Base-by-base conservation (phyloP, 1,140 invertebrate species). In the Drosophila tropicalis region DNA sequence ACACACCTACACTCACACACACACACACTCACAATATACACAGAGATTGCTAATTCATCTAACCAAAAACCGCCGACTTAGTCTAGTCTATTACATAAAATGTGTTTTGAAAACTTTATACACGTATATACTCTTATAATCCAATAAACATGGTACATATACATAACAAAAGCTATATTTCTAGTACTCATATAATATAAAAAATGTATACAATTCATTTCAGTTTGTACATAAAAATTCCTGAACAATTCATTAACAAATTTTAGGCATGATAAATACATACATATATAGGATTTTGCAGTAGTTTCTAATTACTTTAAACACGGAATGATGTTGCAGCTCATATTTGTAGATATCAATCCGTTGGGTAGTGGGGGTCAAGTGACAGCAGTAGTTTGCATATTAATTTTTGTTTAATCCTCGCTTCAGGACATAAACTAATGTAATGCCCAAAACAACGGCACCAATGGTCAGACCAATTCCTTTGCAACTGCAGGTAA, bases 361-460 rank as follows among this genome's bases (percentile, higher is more conserved):
- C 44, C 44, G 17, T 22, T 0, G 10, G 0, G 4, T 25, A 25
- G 25, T 25, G n/a, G n/a, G n/a, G n/a, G 2, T 25, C 25, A 25
- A 25, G 25, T 25, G 15, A 10, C 47, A 65, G 41, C 9, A 17
- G 9, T 5, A 19, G 41, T 36, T 36, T 34, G 57, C 17, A 7
- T 13, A 25, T 63, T 51, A 87, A n/a, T 79, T 87, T 32, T 62
- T 76, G 66, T 57, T 67, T 17, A 62, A 17, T 61, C 84, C 84
- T 32, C 85, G 80, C n/a, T 73, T 77, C 25, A 90, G 56, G 22
- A 71, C 58, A 72, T 84, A 90, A 44, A 91, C 70, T 10, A 90
- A 44, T 1, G 76, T 84, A 29, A 93, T 36, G 15, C 92, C 93
- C 34, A 93, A 68, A 5, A 92, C 39, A 22, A 92, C 68, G 32